Conservation (phyloP, 1,140 invertebrate genomes). For the Mamestra configurata region DNA sequence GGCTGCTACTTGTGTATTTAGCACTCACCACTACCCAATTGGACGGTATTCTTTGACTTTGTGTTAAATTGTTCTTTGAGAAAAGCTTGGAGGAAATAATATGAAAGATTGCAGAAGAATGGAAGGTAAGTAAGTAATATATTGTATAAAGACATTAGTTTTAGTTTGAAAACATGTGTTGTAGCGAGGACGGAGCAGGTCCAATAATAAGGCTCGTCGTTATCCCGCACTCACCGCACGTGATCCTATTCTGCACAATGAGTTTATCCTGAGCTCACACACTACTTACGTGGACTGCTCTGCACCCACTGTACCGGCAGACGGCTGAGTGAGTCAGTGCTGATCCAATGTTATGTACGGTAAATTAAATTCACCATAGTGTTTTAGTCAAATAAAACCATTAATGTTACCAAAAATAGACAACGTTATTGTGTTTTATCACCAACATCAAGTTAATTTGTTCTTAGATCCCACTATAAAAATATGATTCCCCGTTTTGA, state of each 20-base stretch:
- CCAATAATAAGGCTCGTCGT: constrained; percentile 32
- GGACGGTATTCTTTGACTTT: constrained; percentile 9
- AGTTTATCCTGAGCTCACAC: constrained; percentile 45
- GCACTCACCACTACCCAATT: constrained; percentile 8
- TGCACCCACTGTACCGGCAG: not conserved
- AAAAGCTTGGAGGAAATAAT: not conserved
- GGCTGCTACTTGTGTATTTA: constrained; percentile 12
- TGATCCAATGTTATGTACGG: not conserved
- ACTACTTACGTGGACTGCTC: constrained; percentile 30
- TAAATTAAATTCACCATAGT: not conserved
- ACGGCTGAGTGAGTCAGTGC: no score
- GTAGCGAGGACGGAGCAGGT: constrained; percentile 18
- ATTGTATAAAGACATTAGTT: constrained; percentile 15
- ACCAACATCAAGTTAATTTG: no score
- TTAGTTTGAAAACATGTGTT: constrained; percentile 24
- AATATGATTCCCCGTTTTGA: no score
- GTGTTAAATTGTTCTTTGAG: constrained; percentile 8
- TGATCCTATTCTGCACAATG: constrained; percentile 47
- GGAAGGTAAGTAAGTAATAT: not conserved
- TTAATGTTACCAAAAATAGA: no score
- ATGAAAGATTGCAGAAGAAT: not conserved
- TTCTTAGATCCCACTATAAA: no score
- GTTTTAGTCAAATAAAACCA: no score
- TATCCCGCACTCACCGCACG: constrained; percentile 44
- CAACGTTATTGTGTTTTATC: no score